Base-by-base conservation (phyloP, 2,113 vertebrate genomes). In the Cyanoramphus novaezelandiae region DNA sequence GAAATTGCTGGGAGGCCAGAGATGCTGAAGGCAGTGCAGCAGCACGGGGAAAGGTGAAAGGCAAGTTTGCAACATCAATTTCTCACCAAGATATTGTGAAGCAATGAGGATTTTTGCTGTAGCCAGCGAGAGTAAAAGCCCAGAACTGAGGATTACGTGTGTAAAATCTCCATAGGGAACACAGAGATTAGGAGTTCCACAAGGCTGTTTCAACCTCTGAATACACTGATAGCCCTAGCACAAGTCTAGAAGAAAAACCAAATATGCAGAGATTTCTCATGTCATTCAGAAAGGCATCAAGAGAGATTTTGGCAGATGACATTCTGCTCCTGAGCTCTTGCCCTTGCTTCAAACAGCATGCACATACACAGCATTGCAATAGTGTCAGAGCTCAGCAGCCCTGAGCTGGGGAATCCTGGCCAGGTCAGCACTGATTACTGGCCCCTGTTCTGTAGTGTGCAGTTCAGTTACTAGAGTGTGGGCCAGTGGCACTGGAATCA, bases 321-420 rank as follows among this genome's bases (percentile, higher is more conserved):
- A 1, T n/a, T 21, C 39, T 39, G 44, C 44, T 57, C 6, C 33
- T 20, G 62, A 59, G 60, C 67, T 23, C 33, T 62, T 1, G 1
- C 6, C 35, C 70, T 52, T 20, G 0, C 33, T n/a, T 50, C 50
- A 60, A 3, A 24, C 35, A 13, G 20, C 11, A 4, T 18, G 29
- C 35, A 9, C 0, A 2, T 29, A 16, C 4, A 3, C 11, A n/a
- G 59, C 68, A 7, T 2, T 41, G 41, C 39, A 27, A 23, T 1
- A 43, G 11, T 10, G 57, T 6, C 50, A 43, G 52, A 81, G 84
- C 77, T 63, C 55, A 63, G 67, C 27, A 92, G 35, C 21, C 62
- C 55, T 1, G 12, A 37, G n/a, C 6, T 33, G 13, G 17, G 44
- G 44, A 11, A 82, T 31, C 9, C 13, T 24, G 57, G 11, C 65